phyloP scores from a whole-genome alignment of 1,140 invertebrate species.

The Agrypnia vestita region DNA sequence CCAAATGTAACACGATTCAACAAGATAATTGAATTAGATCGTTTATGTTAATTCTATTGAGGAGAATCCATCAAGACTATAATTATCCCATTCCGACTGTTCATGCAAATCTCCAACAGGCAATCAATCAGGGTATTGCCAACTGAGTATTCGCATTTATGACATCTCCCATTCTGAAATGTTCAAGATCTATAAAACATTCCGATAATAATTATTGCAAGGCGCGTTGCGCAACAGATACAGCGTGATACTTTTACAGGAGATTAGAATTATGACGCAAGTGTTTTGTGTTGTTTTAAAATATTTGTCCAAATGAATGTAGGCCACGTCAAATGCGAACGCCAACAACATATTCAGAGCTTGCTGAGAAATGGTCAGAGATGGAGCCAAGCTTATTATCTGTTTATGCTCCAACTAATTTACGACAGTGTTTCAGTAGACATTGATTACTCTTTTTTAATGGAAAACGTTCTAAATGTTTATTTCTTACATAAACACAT shows the following conservation, averaged over 20 bases:
- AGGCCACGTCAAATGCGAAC: background rate
- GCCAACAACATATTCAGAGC: background rate
- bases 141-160: background rate
- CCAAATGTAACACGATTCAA: no score
- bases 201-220: background rate
- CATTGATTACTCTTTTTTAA: no score
- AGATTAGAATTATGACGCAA: constrained; percentile 1
- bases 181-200: background rate
- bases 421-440: no score
- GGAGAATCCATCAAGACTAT: no score
- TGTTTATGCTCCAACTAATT: no score
- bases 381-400: background rate
- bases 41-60: no score
- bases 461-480: no score
- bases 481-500: no score
- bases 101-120: background rate
- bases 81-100: no score
- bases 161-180: background rate
- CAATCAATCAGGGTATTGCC: background rate
- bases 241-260: background rate
- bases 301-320: constrained; percentile 6
- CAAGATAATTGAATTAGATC: no score
- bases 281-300: constrained; percentile 6
- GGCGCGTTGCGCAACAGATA: background rate
- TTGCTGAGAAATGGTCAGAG: background rate